Base-by-base conservation (phyloP, 2,797 vertebrate species). In the Lerista edwardsae region DNA sequence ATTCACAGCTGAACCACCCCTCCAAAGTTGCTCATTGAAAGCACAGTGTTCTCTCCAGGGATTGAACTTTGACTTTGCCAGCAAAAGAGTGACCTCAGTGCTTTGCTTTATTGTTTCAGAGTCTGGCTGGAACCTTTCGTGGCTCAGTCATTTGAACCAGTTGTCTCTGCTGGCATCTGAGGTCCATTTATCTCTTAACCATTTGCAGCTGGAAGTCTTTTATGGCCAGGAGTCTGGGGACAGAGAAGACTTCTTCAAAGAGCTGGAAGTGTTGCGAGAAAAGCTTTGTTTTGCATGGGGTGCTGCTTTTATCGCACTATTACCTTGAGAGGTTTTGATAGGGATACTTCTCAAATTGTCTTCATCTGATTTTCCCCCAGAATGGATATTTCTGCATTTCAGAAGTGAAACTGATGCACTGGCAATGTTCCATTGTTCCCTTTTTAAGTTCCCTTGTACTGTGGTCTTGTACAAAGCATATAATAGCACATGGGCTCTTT, bases 11-110 rank as follows among this genome's bases (percentile, higher is more conserved):
- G 0, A 62, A 17, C 31, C 86, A 55, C 51, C 3, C 0, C 68
- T 75, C 87, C 3, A 57, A 57, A 68, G n/a, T 34, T 59, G 5
- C 14, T n/a, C 31, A 23, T 29, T 84, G 81, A 80, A 89, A 93
- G 79, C 81, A 9, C 59, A 82, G 59, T 71, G 79, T 51, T 75
- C 79, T 83, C 86, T 83, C 69, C 61, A 8, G 67, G 80, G 89
- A 73, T 39, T 23, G 75, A 74, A 39, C 0, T 7, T 27, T 15
- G 6, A 39, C 29, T 31, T 57, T 9, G 68, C n/a, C 3, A 65
- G 25, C 15, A 34, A 82, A 65, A 65, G n/a, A 31, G 29, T 68
- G 76, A 72, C 59, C n/a, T 72, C 76, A 29, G 10, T 34, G 36
- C 34, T n/a, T n/a, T n/a, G n/a, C n/a, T 78, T 84, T 72, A 71